Evolutionary conservation across 2,113 vertebrate species (phyloP), one percentile per base, ranked within the genome.

Genomic region (Triplophysa siluroides): DNA sequence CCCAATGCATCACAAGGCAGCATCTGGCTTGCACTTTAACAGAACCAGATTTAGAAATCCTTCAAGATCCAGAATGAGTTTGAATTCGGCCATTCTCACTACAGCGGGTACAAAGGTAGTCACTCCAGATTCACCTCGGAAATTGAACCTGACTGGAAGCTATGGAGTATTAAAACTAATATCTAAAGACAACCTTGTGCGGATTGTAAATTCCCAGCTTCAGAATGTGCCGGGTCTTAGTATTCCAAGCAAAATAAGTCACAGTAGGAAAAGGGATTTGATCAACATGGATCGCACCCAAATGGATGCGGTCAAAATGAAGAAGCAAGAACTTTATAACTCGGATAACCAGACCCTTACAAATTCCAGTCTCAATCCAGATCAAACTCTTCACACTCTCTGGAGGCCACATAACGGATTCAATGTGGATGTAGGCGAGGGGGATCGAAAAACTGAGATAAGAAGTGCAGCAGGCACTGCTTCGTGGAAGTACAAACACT

Each of bases 141-240:
- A 92, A 84, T 75, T 92, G 1, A 94, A 93, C 85, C 86, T 91
- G 69, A 92, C 91, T 0, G 90, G 90, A 41, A 90, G 88, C 77
- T 90, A 88, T 2, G 91, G 88, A 5, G 87, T 93, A 11, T 81
- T 93, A 64, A 92, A 92, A 82, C 85, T 92, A 68, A 88, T 92
- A 78, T 93, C 91, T 0, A 92, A 94, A 76, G 92, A 93, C 16
- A 93, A 89, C 86, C 86, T 93, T 2, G 91, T 93, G 18, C 83
- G 91, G 81, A 92, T 93, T 33, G 90, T 92, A 65, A 93, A 93
- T 88, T 92, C 92, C 76, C 90, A 92, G 83, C 91, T 93, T 84
- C 90, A 92, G 73, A 90, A 77, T 6, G 76, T 88, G 81, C 86
- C 88, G 0, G 85, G 87, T 73, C 69, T 91, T 54, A 90, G 76